Percentiles rank a stretch among this genome's conserved stretches.
Conservation (phyloP, 2,113 vertebrate species). For the Zosterops pallidus region DNA sequence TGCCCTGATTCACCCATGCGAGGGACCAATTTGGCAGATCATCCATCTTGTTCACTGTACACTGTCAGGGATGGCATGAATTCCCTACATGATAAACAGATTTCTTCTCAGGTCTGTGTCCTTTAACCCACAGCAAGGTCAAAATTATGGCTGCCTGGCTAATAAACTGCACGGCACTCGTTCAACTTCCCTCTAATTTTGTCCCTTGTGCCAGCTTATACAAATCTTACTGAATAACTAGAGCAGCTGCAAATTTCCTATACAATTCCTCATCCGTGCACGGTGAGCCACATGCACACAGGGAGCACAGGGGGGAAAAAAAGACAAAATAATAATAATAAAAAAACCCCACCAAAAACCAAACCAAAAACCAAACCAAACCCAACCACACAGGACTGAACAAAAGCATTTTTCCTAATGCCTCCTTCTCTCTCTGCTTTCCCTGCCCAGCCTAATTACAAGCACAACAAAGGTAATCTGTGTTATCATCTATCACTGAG, state of each 20-base stretch:
- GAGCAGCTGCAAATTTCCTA: conserved; percentile 30
- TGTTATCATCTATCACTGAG: conserved; percentile 36
- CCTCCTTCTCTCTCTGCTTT: background rate
- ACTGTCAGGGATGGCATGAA: conserved; percentile 78
- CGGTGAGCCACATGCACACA: background rate
- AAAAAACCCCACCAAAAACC: background rate
- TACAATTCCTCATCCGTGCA: background rate
- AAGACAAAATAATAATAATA: background rate
- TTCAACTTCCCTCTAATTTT: conserved; percentile 34
- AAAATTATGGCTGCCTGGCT: conserved; percentile 69
- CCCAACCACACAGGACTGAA: background rate
- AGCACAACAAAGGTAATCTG: conserved; percentile 35
- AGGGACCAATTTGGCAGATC: conserved; percentile 77
- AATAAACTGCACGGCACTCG: conserved; percentile 20
- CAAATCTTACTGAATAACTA: conserved; percentile 12
- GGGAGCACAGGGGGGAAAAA: background rate
- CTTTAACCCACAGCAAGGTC: conserved; percentile 85
- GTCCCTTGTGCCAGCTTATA: conserved; percentile 45
- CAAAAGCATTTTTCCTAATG: background rate
- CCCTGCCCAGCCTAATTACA: background rate
- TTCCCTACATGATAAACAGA: conserved; percentile 80
- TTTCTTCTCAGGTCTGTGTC: conserved; percentile 78
- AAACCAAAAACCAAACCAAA: background rate
- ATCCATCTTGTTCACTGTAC: conserved; percentile 82
- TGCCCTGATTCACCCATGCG: conserved; percentile 79